Conservation (phyloP, 2,888 invertebrate species). For the Arctia plantaginis region DNA sequence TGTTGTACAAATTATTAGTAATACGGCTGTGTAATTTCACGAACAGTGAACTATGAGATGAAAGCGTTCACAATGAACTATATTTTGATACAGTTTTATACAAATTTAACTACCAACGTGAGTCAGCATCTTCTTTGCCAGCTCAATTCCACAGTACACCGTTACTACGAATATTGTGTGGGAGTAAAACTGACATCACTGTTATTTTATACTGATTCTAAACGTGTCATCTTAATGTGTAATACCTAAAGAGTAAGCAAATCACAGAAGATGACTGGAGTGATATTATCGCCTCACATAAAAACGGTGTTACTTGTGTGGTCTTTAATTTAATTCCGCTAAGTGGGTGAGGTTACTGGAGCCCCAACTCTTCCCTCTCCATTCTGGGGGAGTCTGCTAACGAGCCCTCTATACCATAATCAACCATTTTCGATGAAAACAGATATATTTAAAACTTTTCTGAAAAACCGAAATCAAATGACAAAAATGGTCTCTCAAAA, state of each 20-base stretch:
- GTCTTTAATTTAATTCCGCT: no score
- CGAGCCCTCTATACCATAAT: background rate
- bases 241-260: background rate
- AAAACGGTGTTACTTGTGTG: no score
- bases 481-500: background rate
- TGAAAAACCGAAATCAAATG: background rate
- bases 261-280: background rate
- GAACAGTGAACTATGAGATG: background rate
- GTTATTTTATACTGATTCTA: slow-evolving; percentile 1
- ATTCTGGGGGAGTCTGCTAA: background rate
- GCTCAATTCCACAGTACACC: slow-evolving; percentile 3
- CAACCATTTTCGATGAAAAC: background rate
- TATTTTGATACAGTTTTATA: slow-evolving; percentile 19
- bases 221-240: background rate
- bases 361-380: background rate
- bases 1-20: slow-evolving; percentile 1
- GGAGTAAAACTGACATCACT: slow-evolving; percentile 30
- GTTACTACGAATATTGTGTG: slow-evolving; percentile 35
- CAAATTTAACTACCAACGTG: slow-evolving; percentile 15
- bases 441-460: background rate
- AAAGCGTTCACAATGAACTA: slow-evolving; percentile 12
- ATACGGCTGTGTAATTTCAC: slow-evolving; percentile 1
- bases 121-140: slow-evolving; percentile 10
- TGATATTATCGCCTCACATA: background rate
- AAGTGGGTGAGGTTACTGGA: background rate